Evolutionary conservation across 2,113 vertebrate species (phyloP), one percentile per base, ranked within the genome.

Genomic region (Cephalopholis sonnerati): DNA sequence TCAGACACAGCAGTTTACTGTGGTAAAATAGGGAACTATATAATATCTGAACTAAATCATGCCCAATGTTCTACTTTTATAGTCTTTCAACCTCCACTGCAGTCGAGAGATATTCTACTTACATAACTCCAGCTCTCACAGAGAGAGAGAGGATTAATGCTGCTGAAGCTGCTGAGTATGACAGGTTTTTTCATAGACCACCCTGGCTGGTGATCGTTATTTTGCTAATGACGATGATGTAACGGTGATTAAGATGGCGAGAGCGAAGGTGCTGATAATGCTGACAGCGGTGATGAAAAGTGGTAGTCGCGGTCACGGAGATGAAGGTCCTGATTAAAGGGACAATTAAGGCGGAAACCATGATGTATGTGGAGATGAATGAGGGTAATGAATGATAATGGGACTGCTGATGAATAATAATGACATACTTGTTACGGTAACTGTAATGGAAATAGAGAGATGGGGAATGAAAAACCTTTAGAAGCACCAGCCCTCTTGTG

Each of bases 161-260:
- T 64, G 36, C 36, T 32, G 51, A 44, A 41, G 27, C 53, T 55
- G 72, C 54, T 57, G 68, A 75, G 65, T 62, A 70, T 68, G 89
- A 80, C 85, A 82, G 57, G 44, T 82, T 82, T 87, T 51, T 74
- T 81, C 39, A 62, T 58, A 46, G 82, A 61, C 63, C 62, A 46
- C 39, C 20, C 22, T 76, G 55, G 29, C 63, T 27, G 32, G 54
- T 70, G 65, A 73, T 69, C 22, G 5, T 81, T 77, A 82, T 82
- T 78, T 64, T 27, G 78, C 27, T 85, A 89, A 91, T 88, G 81
- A 85, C 63, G 83, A 63, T 88, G 83, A 92, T 80, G 77, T 78
- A 86, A 89, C 53, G 39, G 46, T 68, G 58, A 87, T 74, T 77
- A 90, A 72, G 41, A 67, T 25, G 29, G 64, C 70, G n/a, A 59